Base-by-base conservation (phyloP, 1,140 invertebrate genomes). In the Achatina immaculata region DNA sequence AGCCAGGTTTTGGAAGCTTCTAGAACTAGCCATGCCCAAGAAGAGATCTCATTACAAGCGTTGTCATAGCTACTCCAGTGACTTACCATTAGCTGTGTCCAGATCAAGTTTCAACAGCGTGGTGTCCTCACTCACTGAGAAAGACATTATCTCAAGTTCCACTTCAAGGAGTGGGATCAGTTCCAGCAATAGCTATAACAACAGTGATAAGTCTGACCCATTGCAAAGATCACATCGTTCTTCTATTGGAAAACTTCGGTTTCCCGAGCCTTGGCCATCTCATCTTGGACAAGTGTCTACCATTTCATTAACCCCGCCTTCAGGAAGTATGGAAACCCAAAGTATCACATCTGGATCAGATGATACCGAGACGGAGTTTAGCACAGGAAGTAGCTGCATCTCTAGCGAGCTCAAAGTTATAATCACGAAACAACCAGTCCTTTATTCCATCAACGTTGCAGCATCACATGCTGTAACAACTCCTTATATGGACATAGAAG, bases 11-110 rank as follows among this genome's bases (percentile, higher is more conserved):
- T 89, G 89, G 88, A 85, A 88, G 58, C 81, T 88, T 34, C 72
- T 89, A 38, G 74, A 83, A 69, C 78, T 88, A 14, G 85, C 86
- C 24, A 83, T 90, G 83, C 89, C 89, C 24, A 90, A 90, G 82
- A 88, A 85, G 62, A 85, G 82, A 68, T 62, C 7, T 45, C 71
- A 79, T 55, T 68, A 34, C 38, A 24, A 40, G 16, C 65, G 81
- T 9, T 81, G 65, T n/a, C 31, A 65, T 0, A 72, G 75, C 62
- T 79, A 79, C 68, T 71, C 75, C 78, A 84, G 83, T 69, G 79
- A 84, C 19, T 34, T 55, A 3, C 81, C 83, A 0, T 48, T 84
- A 69, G 75, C 81, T 19, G 81, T 81, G 40, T 72, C 81, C 0
- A 9, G 31, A 1, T 55, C 78, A 0, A 58, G 65, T 40, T 82